Evolutionary conservation across 1,140 invertebrate genomes (phyloP).

Genomic region (Drosophila tsacasi): DNA sequence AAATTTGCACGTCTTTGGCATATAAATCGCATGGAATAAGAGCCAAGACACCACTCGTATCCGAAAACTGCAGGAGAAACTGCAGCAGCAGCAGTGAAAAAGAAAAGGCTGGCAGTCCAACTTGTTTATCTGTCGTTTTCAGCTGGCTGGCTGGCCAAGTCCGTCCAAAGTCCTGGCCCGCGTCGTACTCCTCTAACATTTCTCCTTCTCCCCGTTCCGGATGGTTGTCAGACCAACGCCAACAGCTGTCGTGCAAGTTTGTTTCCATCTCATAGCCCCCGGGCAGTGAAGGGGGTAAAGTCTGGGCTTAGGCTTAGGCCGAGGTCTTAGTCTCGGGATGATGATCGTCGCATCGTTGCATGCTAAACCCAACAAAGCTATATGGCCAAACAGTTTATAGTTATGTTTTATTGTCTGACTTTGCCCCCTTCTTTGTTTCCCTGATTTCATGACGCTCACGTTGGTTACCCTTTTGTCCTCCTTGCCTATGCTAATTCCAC

Average conservation of each 20-base stretch:
- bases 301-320: conserved; percentile 5
- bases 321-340: conserved; percentile 44
- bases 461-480: conserved; percentile 29
- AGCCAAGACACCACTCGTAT: conserved; percentile 38
- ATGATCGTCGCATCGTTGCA: conserved; percentile 55
- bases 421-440: conserved; percentile 16
- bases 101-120: conserved; percentile 45
- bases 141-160: conserved; percentile 61
- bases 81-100: conserved; percentile 9
- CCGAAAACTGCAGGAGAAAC: conserved; percentile 28
- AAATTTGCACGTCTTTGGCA: conserved; percentile 78
- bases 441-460: conserved; percentile 47
- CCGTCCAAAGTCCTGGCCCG: conserved; percentile 40
- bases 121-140: conserved; percentile 76
- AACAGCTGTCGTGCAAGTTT: conserved; percentile 74
- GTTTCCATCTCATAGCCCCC: conserved; percentile 53
- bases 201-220: not conserved
- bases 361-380: conserved; percentile 50
- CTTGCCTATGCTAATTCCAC: conserved; percentile 65
- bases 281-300: not conserved
- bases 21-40: conserved; percentile 56
- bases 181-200: conserved; percentile 37
- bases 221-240: conserved; percentile 70
- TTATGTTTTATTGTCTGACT: conserved; percentile 61
- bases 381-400: conserved; percentile 59